phyloP scores from a whole-genome alignment of 2,113 vertebrate genomes.

The Crotalus tigris region DNA sequence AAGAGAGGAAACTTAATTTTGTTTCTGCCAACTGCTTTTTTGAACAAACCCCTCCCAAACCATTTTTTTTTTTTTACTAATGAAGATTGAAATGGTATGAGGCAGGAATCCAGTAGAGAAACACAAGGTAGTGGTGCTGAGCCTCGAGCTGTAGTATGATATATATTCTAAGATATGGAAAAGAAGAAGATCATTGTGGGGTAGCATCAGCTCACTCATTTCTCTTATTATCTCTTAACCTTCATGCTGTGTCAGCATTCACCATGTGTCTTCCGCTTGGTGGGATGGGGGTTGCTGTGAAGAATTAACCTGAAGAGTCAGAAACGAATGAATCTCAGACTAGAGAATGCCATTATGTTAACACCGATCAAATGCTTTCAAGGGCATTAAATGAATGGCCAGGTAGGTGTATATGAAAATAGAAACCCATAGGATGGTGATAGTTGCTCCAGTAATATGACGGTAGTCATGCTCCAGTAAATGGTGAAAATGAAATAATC shows the following conservation, averaged over 20 bases:
- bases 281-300: neutral
- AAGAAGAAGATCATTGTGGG: neutral
- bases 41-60: neutral
- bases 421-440: neutral
- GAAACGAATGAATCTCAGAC: neutral
- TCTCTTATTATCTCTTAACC: neutral
- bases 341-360: neutral
- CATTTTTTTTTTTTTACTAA: neutral
- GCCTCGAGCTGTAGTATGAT: neutral
- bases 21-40: neutral
- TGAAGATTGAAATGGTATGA: neutral
- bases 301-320: neutral
- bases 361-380: neutral
- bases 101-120: neutral
- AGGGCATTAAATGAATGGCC: neutral
- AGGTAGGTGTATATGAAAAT: neutral
- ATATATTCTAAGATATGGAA: neutral
- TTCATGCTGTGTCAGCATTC: neutral
- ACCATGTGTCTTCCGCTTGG: neutral
- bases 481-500: neutral
- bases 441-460: neutral
- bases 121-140: neutral
- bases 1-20: neutral
- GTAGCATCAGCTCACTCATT: neutral
- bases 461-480: neutral